A percentile compares a stretch with the other conserved stretches of the same genome.
phyloP scores from a whole-genome alignment of 2,888 invertebrate species.

The Cephus rjabovi region DNA sequence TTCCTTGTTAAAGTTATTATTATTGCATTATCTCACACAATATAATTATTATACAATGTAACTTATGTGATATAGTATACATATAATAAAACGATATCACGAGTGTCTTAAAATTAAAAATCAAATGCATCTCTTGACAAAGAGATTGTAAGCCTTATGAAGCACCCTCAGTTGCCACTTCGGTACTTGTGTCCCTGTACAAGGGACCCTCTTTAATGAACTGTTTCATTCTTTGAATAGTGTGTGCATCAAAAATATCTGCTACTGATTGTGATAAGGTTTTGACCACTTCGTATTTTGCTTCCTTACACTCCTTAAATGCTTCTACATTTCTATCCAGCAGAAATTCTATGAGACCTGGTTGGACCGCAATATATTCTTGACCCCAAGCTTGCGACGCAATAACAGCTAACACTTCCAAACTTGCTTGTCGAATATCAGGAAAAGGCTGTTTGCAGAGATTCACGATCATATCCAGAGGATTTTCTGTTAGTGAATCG shows the following conservation, averaged over 20 bases:
- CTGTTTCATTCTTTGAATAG: conserved; percentile 72
- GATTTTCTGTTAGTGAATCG: conserved; percentile 67
- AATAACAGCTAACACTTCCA: conserved; percentile 75
- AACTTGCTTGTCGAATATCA: conserved; percentile 79
- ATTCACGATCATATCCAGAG: conserved; percentile 73
- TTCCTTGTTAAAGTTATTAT: background rate
- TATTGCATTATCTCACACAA: background rate
- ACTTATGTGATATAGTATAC: background rate
- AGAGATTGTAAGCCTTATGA: conserved; percentile 32
- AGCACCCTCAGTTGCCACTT: conserved; percentile 81
- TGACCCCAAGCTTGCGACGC: conserved; percentile 85
- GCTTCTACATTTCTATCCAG: conserved; percentile 79
- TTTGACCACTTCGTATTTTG: conserved; percentile 80
- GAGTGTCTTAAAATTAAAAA: background rate
- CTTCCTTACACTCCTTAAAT: conserved; percentile 78
- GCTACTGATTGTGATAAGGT: conserved; percentile 70
- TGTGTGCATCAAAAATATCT: conserved; percentile 73
- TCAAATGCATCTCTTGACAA: background rate
- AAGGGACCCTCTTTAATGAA: conserved; percentile 85
- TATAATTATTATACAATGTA: no score
- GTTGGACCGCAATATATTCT: conserved; percentile 76
- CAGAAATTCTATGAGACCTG: conserved; percentile 83
- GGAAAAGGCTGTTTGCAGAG: conserved; percentile 83
- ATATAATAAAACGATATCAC: background rate
- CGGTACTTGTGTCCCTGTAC: conserved; percentile 76